A percentile compares a stretch with the other conserved stretches of the same genome.
Evolutionary conservation across 2,113 vertebrate genomes (phyloP).

Genomic region (Corythornis madagascariensis): DNA sequence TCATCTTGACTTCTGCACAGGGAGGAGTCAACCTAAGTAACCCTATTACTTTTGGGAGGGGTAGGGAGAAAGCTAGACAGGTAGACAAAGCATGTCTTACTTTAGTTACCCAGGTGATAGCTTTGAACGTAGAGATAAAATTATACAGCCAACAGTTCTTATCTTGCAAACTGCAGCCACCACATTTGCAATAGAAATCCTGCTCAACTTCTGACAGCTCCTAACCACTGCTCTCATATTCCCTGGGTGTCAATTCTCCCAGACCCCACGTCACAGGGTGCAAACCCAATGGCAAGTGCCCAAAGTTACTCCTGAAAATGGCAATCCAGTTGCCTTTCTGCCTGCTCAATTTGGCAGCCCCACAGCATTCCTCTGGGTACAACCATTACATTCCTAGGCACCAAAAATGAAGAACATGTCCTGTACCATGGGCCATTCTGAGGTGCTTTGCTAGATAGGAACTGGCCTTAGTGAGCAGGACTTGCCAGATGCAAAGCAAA

Average conservation of each 20-base stretch:
- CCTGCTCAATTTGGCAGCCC: background rate
- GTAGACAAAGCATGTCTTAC: background rate
- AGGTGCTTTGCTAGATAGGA: background rate
- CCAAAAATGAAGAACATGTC: background rate
- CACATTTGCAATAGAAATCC: background rate
- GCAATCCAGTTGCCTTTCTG: background rate
- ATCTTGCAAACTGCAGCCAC: background rate
- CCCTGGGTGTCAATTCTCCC: background rate
- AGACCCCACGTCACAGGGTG: background rate
- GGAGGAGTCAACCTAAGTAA: background rate
- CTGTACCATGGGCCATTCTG: background rate
- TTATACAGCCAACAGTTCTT: background rate
- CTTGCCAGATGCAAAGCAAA: background rate
- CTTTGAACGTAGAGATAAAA: background rate
- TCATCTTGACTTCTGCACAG: background rate
- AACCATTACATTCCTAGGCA: background rate
- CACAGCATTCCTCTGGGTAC: background rate
- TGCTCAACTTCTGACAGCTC: background rate
- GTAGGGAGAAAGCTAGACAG: background rate
- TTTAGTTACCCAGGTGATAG: background rate
- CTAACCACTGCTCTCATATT: background rate
- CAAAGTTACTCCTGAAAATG: background rate
- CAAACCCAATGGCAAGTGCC: background rate
- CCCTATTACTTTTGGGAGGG: background rate
- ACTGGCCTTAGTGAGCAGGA: background rate